A percentile compares a stretch with the other conserved stretches of the same genome.
Evolutionary conservation across 2,113 vertebrate genomes (phyloP).

Genomic region (Phalacrocorax brasilianus): DNA sequence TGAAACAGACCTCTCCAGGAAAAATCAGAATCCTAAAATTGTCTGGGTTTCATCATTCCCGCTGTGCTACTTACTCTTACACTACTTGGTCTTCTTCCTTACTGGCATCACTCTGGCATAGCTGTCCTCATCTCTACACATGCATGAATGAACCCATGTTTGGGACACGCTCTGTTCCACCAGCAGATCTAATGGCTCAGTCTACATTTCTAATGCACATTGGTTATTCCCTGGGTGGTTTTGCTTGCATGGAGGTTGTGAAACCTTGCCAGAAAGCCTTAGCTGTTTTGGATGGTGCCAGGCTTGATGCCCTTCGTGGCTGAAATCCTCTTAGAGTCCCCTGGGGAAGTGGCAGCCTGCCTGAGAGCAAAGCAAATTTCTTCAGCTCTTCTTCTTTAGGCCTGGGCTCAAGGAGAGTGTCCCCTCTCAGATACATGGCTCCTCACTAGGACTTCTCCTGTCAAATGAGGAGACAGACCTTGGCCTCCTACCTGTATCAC

Average conservation of each 20-base stretch:
- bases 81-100: background rate
- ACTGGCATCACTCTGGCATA: background rate
- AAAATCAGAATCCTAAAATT: background rate
- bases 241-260: background rate
- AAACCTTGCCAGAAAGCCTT: background rate
- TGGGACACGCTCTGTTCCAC: background rate
- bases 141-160: rapidly evolving
- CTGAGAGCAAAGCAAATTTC: background rate
- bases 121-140: background rate
- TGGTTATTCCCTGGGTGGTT: background rate
- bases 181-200: background rate
- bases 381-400: background rate
- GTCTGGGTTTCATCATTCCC: background rate
- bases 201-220: background rate
- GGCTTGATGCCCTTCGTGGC: background rate
- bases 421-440: background rate
- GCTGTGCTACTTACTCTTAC: background rate
- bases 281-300: background rate
- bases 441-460: background rate
- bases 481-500: background rate
- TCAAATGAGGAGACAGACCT: background rate
- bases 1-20: background rate
- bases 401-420: background rate
- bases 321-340: background rate
- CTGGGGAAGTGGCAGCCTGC: background rate